These are phyloP conservation scores for Catostylus mosaicus DNA, from an alignment of 30 jellyfish, hydroid and myxozoan genomes.

Conservation along the genomic window DNA sequence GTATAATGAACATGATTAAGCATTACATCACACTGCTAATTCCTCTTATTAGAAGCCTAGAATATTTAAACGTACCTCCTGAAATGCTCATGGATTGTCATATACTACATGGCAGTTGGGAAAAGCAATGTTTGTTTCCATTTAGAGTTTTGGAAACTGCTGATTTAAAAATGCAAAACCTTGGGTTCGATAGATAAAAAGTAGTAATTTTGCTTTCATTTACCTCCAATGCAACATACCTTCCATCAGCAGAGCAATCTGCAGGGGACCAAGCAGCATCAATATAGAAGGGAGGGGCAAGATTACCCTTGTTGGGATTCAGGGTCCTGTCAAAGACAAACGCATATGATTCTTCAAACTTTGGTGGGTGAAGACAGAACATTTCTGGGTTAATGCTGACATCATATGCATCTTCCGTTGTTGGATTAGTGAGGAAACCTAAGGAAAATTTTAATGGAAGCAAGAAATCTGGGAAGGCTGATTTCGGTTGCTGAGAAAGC, in stretches of 20 bases:
- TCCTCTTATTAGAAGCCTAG: no score
- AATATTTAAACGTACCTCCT: no score
- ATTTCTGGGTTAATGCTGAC: constrained; percentile 49
- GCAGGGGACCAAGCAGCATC: constrained; percentile 48
- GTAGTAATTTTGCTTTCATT: no score
- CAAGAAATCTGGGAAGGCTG: constrained; percentile 6
- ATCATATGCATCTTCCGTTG: constrained; percentile 32
- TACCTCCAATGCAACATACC: no score
- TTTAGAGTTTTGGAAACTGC: no score
- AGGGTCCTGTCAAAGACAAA: constrained; percentile 37
- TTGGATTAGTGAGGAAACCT: constrained; percentile 32
- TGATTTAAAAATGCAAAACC: no score
- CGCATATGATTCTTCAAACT: constrained; percentile 41
- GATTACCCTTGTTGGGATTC: constrained; percentile 56
- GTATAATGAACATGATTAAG: no score
- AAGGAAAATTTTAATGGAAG: constrained; percentile 21
- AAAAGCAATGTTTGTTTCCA: no score
- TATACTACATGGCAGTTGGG: no score
- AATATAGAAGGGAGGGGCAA: constrained; percentile 2
- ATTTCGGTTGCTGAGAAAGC: constrained; percentile 25
- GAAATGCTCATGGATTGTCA: no score
- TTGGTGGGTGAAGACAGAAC: constrained; percentile 49
- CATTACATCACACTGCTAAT: no score
- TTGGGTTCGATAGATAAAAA: no score
- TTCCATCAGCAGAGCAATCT: constrained; percentile 35